A percentile compares a stretch with the other conserved stretches of the same genome.
phyloP scores from a whole-genome alignment of 2,797 vertebrate species.

The Hydrolagus colliei region DNA sequence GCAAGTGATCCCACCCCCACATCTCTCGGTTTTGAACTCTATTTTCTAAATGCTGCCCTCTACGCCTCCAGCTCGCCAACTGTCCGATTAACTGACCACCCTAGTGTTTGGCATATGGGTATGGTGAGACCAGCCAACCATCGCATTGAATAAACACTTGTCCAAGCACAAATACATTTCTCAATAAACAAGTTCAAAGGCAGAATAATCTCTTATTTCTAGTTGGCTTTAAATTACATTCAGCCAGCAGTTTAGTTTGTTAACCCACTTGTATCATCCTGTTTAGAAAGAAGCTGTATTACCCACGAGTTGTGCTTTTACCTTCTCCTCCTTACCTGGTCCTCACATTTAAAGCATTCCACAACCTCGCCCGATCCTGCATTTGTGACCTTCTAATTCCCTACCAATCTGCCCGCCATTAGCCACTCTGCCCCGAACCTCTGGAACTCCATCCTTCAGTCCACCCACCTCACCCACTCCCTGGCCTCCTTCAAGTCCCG shows the following conservation, averaged over 20 bases:
- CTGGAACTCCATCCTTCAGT: too few species aligned
- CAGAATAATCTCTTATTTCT: background rate
- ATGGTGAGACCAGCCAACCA: background rate
- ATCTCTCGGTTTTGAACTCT: too few species aligned
- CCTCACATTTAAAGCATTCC: background rate
- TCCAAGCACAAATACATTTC: slow-evolving; percentile 9
- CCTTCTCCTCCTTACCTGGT: background rate
- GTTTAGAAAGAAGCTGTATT: too few species aligned
- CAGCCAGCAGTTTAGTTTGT: background rate
- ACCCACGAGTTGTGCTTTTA: background rate
- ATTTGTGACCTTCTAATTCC: too few species aligned
- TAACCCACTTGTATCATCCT: background rate
- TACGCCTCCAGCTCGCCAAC: background rate
- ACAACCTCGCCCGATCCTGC: too few species aligned
- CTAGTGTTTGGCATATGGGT: background rate
- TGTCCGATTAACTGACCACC: background rate
- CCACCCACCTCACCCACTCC: too few species aligned
- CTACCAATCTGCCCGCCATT: too few species aligned
- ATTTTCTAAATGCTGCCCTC: background rate
- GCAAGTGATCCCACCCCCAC: background rate
- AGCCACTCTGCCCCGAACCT: too few species aligned
- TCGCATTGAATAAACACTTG: background rate
- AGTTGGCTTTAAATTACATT: slow-evolving; percentile 22
- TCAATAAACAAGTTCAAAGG: slow-evolving; percentile 17
- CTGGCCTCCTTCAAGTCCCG: too few species aligned